Evolutionary conservation across 2,113 vertebrate genomes (phyloP), one percentile per base, ranked within the genome.

Genomic region (Oxyruncus cristatus): DNA sequence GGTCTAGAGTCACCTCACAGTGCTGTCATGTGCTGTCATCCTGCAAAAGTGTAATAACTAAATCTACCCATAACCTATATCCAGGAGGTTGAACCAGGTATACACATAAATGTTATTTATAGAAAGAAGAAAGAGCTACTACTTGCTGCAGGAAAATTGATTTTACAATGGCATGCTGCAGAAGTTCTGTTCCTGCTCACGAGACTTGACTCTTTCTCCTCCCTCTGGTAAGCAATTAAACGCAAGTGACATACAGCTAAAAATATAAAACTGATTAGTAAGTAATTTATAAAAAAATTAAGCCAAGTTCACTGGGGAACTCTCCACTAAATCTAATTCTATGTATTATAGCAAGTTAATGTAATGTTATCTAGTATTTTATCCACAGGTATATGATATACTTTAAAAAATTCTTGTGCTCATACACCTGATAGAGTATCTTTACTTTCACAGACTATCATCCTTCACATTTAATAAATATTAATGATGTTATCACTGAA

Each of bases 261-360:
- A 97, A 95, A 96, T 95, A 94, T 24, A 91, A 85, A 95, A 83
- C 65, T 68, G 70, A 95, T 93, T 95, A 96, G 76, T 92, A 88
- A 67, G 75, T 93, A 75, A 95, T 89, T 93, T 94, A 72, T 67
- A 9, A 87, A 88, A 88, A 92, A 75, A 87, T 85, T 53, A 94
- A 94, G 73, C 68, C 32, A 81, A 3, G 44, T 91, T 97, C 96
- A 92, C 70, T 61, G 28, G 92, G 92, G 93, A 94, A 56, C 63
- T 68, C 46, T 65, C 55, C 76, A 75, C 22, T 86, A 46, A 56
- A 91, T 50, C 59, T 78, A 77, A 44, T 74, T 86, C 76, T 88
- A 83, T 91, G 91, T 96, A 65, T 86, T 95, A 93, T 44, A 68
- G 6, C 18, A 72, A 52, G 41, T 56, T 72, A 86, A 78, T 56